Evolutionary conservation across 2,113 vertebrate genomes (phyloP).

Genomic region (Cynopterus brachyotis): DNA sequence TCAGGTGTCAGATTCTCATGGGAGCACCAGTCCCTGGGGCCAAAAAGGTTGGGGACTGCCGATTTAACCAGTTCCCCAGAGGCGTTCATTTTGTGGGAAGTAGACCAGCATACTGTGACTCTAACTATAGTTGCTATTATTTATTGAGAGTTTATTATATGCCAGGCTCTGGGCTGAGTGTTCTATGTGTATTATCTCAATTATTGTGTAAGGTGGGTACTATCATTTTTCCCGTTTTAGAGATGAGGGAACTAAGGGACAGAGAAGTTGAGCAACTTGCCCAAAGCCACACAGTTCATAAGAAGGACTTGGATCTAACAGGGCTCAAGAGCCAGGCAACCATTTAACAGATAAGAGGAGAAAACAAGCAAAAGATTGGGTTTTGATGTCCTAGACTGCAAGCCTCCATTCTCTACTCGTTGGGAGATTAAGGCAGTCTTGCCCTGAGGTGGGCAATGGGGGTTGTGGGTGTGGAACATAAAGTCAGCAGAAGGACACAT

Average conservation of each 20-base stretch:
- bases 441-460: too few relatives aligned
- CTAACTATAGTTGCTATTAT: neutral
- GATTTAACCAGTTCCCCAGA: neutral
- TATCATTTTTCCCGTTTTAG: neutral
- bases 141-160: neutral
- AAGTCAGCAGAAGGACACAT: neutral
- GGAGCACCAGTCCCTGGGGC: too few relatives aligned
- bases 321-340: neutral
- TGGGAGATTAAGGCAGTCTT: neutral
- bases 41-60: too few relatives aligned
- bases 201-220: neutral
- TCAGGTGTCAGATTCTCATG: too few relatives aligned
- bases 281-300: neutral
- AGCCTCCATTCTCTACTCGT: neutral
- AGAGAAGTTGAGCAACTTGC: neutral
- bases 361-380: neutral
- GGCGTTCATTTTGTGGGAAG: neutral
- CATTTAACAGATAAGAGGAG: neutral
- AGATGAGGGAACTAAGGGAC: neutral
- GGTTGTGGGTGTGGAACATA: accelerated
- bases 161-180: neutral
- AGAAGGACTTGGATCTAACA: neutral
- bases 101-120: neutral
- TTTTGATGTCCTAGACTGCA: too few relatives aligned
- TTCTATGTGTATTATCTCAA: neutral